Conservation (phyloP, 2,113 vertebrate genomes). For the Dipodomys ordii region DNA sequence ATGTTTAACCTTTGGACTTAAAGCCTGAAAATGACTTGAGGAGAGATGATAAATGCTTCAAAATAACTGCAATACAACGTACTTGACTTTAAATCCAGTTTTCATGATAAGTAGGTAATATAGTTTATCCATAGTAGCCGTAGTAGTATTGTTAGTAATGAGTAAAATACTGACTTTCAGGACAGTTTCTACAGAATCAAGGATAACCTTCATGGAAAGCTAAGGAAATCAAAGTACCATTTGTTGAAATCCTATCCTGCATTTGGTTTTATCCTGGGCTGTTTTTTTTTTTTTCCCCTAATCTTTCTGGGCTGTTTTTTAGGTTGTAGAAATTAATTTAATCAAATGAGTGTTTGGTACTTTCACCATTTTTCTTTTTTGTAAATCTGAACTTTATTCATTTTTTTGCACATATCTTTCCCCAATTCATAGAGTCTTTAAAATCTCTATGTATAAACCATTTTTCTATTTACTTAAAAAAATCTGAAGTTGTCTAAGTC, state of each 20-base stretch:
- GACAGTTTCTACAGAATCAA: not conserved
- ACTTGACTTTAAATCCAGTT: slow-evolving; percentile 38
- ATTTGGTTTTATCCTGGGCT: not conserved
- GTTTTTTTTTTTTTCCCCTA: not conserved
- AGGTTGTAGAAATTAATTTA: not conserved
- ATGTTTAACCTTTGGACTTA: slow-evolving; percentile 42
- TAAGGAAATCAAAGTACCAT: slow-evolving; percentile 37
- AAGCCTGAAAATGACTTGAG: slow-evolving; percentile 33
- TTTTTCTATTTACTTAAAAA: too few species aligned
- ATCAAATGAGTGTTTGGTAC: not conserved
- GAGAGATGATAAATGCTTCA: not conserved
- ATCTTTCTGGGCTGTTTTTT: too few species aligned
- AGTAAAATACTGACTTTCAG: slow-evolving; percentile 18
- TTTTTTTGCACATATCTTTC: too few species aligned
- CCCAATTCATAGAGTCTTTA: too few species aligned
- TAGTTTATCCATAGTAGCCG: not conserved
- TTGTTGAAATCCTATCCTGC: slow-evolving; percentile 26
- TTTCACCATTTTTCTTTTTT: slow-evolving; percentile 49
- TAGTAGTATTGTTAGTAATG: slow-evolving; percentile 20
- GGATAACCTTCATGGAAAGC: not conserved
- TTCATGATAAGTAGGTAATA: not conserved
- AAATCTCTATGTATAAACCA: too few species aligned
- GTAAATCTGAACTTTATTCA: not conserved
- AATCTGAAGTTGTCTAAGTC: slow-evolving; percentile 34
- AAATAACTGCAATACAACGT: not conserved